A percentile compares a stretch with the other conserved stretches of the same genome.
Conservation (phyloP, 2,113 vertebrate species). For the Alligator sinensis region DNA sequence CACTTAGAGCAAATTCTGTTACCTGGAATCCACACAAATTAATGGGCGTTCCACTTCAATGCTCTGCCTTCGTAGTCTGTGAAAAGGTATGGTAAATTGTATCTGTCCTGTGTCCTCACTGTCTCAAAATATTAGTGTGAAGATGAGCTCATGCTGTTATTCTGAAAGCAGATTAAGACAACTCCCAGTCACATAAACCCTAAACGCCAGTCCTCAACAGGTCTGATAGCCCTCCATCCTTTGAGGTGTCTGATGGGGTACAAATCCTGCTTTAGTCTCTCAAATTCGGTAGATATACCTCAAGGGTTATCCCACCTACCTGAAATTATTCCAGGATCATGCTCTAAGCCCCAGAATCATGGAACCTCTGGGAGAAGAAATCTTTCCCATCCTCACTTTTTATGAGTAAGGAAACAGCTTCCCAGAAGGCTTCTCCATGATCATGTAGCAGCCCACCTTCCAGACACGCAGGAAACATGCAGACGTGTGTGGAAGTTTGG, state of each 20-base stretch:
- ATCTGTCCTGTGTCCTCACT: background rate
- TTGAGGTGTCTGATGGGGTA: background rate
- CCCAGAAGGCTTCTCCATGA: background rate
- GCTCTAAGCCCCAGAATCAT: background rate
- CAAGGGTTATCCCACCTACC: background rate
- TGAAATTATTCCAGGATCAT: background rate
- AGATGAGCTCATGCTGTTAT: background rate
- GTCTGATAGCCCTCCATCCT: background rate
- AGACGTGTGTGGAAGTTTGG: too few species aligned
- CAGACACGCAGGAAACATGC: too few species aligned
- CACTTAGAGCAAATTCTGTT: slow-evolving; percentile 74
- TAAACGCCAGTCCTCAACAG: background rate
- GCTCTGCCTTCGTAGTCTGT: slow-evolving; percentile 76
- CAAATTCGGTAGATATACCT: background rate
- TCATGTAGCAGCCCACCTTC: background rate
- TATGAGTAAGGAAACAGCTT: background rate
- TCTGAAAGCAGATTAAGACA: background rate
- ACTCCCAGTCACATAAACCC: background rate
- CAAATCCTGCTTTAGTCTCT: background rate
- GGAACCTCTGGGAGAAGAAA: background rate
- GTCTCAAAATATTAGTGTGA: background rate
- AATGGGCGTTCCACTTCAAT: slow-evolving; percentile 79
- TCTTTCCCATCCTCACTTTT: background rate
- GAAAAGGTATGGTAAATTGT: slow-evolving; percentile 65
- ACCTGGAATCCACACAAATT: slow-evolving; percentile 85